Percentiles rank a stretch among this genome's conserved stretches.
phyloP scores from a whole-genome alignment of 2,113 vertebrate genomes.

The Tenrec ecaudatus region DNA sequence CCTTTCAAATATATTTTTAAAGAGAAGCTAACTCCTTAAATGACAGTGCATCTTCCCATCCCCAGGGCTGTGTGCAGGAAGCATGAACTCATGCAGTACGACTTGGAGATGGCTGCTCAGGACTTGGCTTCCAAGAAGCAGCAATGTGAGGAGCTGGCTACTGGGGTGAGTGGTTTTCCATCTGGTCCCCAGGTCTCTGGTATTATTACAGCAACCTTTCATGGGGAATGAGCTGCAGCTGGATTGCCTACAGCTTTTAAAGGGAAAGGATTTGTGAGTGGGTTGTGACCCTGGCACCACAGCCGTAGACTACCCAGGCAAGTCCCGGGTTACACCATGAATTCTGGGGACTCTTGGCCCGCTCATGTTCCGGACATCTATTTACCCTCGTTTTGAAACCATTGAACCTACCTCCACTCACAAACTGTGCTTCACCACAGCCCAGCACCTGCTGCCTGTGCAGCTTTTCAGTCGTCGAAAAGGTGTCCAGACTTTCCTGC shows the following conservation, averaged over 20 bases:
- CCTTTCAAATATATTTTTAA: neutral
- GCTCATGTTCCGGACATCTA: neutral
- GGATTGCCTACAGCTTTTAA: neutral
- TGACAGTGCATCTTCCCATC: conserved; percentile 59
- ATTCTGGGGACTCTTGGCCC: neutral
- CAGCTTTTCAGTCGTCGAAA: neutral
- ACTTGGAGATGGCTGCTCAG: conserved; percentile 93
- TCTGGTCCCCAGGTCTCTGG: neutral
- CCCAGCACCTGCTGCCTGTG: neutral
- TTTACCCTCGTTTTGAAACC: neutral
- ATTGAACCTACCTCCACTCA: neutral
- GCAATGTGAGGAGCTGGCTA: conserved; percentile 95
- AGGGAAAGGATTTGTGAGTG: neutral
- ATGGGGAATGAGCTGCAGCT: neutral
- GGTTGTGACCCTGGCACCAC: neutral
- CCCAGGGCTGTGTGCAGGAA: conserved; percentile 96
- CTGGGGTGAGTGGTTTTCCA: conserved; percentile 88
- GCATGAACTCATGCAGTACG: conserved; percentile 96
- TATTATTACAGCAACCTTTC: neutral
- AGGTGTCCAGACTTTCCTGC: neutral
- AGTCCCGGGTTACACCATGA: neutral
- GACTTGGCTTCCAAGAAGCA: conserved; percentile 95
- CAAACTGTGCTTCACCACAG: neutral
- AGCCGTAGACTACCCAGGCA: neutral
- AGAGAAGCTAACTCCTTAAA: neutral